phyloP scores from a whole-genome alignment of 2,797 vertebrate species.

The Cynopterus sphinx region DNA sequence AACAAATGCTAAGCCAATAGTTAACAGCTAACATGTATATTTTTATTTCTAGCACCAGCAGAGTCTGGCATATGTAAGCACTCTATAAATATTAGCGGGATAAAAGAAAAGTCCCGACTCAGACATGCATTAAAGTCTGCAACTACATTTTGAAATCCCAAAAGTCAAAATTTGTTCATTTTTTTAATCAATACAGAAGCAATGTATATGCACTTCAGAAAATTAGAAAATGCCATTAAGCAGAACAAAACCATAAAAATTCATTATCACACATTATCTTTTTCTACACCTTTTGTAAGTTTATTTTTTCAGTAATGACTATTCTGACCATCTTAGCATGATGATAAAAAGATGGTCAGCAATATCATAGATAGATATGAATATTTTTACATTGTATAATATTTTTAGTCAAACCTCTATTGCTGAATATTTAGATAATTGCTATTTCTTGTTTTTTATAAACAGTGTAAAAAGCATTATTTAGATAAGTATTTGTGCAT shows the following conservation, averaged over 20 bases:
- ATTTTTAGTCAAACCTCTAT: not conserved
- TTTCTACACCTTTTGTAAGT: not conserved
- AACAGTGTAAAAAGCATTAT: not conserved
- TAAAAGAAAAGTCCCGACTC: not conserved
- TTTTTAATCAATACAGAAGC: not conserved
- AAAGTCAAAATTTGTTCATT: not conserved
- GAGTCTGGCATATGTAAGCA: not conserved
- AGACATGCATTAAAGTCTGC: not conserved
- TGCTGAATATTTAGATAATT: not conserved
- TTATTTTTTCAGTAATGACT: not conserved
- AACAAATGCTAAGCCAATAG: not conserved
- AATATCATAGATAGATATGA: not conserved
- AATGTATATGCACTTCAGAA: not conserved
- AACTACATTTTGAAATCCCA: not conserved
- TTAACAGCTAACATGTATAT: not conserved
- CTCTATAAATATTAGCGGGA: not conserved
- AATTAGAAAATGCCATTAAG: conserved; percentile 1
- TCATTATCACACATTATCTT: not conserved
- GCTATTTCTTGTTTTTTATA: not conserved
- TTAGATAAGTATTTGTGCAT: not conserved
- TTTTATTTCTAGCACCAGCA: not conserved
- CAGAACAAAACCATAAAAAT: not conserved
- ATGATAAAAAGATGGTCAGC: not conserved
- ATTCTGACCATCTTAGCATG: not conserved
- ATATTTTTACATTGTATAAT: not conserved